Percentiles rank a stretch among this genome's conserved stretches.
Conservation (phyloP, 2,888 invertebrate genomes). For the Diloba caeruleocephala region DNA sequence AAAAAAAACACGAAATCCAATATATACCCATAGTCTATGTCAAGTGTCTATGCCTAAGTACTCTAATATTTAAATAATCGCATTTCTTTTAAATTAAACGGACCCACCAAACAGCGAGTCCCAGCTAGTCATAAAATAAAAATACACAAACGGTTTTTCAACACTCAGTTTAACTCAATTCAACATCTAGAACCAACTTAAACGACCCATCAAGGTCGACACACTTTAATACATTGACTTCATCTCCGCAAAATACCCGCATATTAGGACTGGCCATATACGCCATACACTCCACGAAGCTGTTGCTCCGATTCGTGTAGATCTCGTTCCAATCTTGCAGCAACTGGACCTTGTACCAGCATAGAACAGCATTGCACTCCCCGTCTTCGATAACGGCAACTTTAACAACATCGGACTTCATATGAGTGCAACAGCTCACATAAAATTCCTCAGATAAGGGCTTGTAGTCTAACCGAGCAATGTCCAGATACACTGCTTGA, state of each 20-base stretch:
- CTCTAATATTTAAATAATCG: too few relatives aligned
- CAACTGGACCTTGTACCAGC: constrained; percentile 47
- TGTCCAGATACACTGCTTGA: constrained; percentile 23
- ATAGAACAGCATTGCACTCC: constrained; percentile 37
- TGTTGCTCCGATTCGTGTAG: constrained; percentile 33
- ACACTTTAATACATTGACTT: constrained; percentile 26
- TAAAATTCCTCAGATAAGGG: constrained; percentile 26
- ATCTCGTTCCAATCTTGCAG: constrained; percentile 31
- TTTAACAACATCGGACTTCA: constrained; percentile 14
- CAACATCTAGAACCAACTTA: constrained; percentile 35
- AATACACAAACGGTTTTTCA: too few relatives aligned
- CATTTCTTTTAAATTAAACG: too few relatives aligned
- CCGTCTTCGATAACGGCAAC: constrained; percentile 24
- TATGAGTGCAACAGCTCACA: constrained; percentile 6
- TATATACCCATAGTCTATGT: too few relatives aligned
- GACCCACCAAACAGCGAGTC: too few relatives aligned
- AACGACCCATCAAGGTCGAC: constrained; percentile 25
- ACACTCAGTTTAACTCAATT: constrained; percentile 11
- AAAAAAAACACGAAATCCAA: too few relatives aligned
- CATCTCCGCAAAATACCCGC: constrained; percentile 23
- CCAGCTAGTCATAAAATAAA: too few relatives aligned
- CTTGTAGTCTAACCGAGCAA: constrained; percentile 16
- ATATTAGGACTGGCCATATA: constrained; percentile 14
- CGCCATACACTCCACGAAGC: constrained; percentile 41
- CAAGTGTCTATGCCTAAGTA: too few relatives aligned